Evolutionary conservation across 2,113 vertebrate genomes (phyloP), one percentile per base, ranked within the genome.

Genomic region (Anarrhichthys ocellatus): DNA sequence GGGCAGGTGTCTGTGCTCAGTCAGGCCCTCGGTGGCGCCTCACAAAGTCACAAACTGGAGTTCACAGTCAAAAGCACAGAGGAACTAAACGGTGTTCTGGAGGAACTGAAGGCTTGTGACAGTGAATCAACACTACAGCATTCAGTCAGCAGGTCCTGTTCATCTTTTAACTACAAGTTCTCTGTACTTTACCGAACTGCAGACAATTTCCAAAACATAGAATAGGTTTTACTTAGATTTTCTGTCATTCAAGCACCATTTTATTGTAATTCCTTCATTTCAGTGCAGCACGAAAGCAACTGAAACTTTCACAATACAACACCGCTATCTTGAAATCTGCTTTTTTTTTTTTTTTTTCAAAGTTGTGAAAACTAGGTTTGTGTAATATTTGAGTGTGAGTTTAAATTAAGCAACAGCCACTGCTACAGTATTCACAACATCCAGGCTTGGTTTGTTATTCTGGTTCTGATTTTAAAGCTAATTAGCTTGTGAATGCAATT

Each of bases 21-120:
- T 81, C 95, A 94, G 83, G 95, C 96, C 0, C 78, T 87, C 11
- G 63, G 54, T 42, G 92, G 94, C 3, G 54, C 88, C 9, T 82
- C 86, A 34, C 92, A 93, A 36, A 91, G 91, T 58, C 95, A 97
- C 91, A 95, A 94, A 48, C 77, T 99, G 72, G 97, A 98, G 70
- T 97, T 99, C 84, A 94, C 10, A 0, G 59, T 92, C 36, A 83
- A 65, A 17, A 89, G 73, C 48, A 6, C 77, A 1, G 93, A 95
- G 50, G 93, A 95, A 34, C 87, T 97, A 2, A 88, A 95, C 3
- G 27, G 38, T 0, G 67, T 98, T 32, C 46, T 97, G 76, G 88
- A 93, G 76, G 89, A 94, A 56, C 81, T 99, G 76, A 95, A 87
- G 88, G 83, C 76, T 10, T 92, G 94, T 58, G 87, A 89, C 2